phyloP scores from a whole-genome alignment of 2,797 vertebrate genomes.

The Lateolabrax maculatus region DNA sequence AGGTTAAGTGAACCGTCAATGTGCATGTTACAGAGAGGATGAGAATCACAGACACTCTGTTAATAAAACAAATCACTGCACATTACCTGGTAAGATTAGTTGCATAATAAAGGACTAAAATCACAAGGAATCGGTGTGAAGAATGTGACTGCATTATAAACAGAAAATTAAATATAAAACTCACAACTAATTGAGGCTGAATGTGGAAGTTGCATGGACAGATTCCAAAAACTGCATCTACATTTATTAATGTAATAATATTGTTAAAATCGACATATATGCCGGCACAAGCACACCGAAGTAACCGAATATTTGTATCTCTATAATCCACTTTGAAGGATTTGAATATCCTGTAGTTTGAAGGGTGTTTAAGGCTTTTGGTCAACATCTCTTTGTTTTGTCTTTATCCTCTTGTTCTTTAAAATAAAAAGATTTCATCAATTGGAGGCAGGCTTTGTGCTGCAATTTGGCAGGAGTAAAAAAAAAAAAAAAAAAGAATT shows the following conservation, averaged over 20 bases:
- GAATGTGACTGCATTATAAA: too few species aligned
- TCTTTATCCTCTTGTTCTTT: constrained; percentile 84
- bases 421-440: constrained; percentile 88
- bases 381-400: constrained; percentile 53
- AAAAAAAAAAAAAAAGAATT: constrained; percentile 81
- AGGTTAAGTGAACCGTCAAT: neutral
- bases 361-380: constrained; percentile 25
- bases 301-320: neutral
- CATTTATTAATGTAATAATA: too few species aligned
- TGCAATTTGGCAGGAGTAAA: constrained; percentile 84
- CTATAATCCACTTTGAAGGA: constrained; percentile 46
- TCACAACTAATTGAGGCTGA: too few species aligned
- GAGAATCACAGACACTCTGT: neutral
- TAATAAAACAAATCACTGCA: neutral
- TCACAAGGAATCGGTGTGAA: too few species aligned
- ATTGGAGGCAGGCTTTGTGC: constrained; percentile 89
- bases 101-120: neutral
- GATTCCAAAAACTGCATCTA: too few species aligned
- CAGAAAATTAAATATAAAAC: too few species aligned
- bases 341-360: neutral
- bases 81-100: neutral
- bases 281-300: neutral
- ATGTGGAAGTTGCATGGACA: too few species aligned
- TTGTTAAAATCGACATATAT: neutral
- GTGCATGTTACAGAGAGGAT: neutral